Evolutionary conservation across 2,113 vertebrate species (phyloP).

Genomic region (Triplophysa siluroides): DNA sequence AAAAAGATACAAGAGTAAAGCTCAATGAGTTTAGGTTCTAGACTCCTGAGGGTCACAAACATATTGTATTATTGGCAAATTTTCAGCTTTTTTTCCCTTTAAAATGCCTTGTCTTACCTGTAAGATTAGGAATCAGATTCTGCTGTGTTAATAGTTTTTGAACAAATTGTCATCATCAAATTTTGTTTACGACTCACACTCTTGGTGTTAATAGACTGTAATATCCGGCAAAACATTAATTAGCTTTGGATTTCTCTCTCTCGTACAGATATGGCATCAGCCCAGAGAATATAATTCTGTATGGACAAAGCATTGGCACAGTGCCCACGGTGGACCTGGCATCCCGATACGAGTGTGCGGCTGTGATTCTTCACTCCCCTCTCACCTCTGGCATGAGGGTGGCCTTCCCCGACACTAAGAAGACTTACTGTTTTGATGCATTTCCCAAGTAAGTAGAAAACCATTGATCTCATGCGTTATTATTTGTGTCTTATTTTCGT

Average conservation of each 20-base stretch:
- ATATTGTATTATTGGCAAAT: no score
- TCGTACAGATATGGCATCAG: constrained; percentile 88
- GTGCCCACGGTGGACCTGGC: constrained; percentile 94
- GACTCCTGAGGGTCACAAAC: no score
- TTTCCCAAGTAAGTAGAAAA: constrained; percentile 88
- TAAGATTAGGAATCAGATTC: no score
- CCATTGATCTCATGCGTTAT: neutral
- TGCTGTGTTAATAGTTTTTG: no score
- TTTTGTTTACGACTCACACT: neutral
- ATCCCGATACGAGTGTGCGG: constrained; percentile 92
- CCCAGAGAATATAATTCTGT: constrained; percentile 93
- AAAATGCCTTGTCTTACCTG: no score
- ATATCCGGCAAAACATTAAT: neutral
- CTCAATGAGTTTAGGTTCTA: no score
- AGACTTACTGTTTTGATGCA: constrained; percentile 96
- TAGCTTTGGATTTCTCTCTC: neutral
- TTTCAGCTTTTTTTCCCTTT: no score
- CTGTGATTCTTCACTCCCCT: constrained; percentile 92
- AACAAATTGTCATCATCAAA: no score
- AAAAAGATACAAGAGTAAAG: neutral
- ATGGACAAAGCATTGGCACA: constrained; percentile 93
- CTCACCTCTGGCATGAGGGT: constrained; percentile 96
- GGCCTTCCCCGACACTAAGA: constrained; percentile 95
- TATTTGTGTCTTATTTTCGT: neutral
- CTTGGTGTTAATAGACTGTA: neutral